Evolutionary conservation across 2,888 invertebrate genomes (phyloP).

Genomic region (Hypselothyrea guttata): DNA sequence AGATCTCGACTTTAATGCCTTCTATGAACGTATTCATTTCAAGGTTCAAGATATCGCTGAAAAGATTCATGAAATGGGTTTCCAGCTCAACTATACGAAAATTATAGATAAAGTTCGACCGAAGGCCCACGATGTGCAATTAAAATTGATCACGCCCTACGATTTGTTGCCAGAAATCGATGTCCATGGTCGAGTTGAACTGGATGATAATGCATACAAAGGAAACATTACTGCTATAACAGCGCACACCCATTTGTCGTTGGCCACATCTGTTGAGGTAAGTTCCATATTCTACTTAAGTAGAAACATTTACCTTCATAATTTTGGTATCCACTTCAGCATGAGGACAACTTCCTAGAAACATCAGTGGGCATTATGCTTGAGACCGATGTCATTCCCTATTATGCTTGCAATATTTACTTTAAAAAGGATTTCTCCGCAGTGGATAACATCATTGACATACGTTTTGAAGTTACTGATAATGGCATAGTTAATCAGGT

Average conservation of each 20-base stretch:
- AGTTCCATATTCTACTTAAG: background rate
- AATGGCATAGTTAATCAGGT: conserved; percentile 84
- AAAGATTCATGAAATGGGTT: conserved; percentile 78
- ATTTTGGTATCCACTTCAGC: conserved; percentile 74
- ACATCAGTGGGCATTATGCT: conserved; percentile 85
- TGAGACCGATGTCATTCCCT: conserved; percentile 85
- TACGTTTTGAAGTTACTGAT: conserved; percentile 85
- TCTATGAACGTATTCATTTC: conserved; percentile 83
- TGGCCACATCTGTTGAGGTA: conserved; percentile 85
- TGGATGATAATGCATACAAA: conserved; percentile 83
- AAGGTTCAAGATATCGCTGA: conserved; percentile 81
- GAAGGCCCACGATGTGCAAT: conserved; percentile 82
- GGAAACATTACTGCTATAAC: conserved; percentile 83
- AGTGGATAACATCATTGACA: conserved; percentile 85
- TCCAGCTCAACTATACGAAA: conserved; percentile 83
- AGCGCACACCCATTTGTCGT: conserved; percentile 83
- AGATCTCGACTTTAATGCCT: conserved; percentile 81
- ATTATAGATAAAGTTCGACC: conserved; percentile 80
- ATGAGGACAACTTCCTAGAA: conserved; percentile 86
- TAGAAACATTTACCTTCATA: background rate
- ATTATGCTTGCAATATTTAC: conserved; percentile 86
- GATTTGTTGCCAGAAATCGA: conserved; percentile 83
- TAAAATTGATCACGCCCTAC: conserved; percentile 84
- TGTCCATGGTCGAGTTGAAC: conserved; percentile 82
- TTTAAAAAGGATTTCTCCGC: conserved; percentile 88